Evolutionary conservation across 1,140 invertebrate species (phyloP), one percentile per base, ranked within the genome.

Genomic region (Holotrichia oblita): DNA sequence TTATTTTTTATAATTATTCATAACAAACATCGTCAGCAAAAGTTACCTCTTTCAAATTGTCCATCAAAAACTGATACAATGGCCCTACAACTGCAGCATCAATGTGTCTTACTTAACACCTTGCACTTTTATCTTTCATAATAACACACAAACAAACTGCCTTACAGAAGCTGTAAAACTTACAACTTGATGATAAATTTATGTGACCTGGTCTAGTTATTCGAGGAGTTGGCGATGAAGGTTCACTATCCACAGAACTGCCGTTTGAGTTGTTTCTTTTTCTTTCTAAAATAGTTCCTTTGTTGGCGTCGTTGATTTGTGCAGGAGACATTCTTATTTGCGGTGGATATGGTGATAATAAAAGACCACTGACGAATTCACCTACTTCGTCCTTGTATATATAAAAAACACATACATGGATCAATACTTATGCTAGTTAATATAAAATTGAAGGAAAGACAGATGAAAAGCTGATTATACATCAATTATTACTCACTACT

Each of bases 351-450:
- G 91, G 91, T 81, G 91, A 90, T 9, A 89, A 81, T 22, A 93
- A 81, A 22, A 92, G 89, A 20, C 87, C 89, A 14, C 89, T 90
- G 0, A 92, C 84, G 84, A 92, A 92, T 74, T 92, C 91, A 0
- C 88, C 90, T 40, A 93, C 87, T 83, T 93, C 91, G 81, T 92
- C 91, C 89, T 89, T 48, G 22, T 6, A 55, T n/a, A n/a, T n/a
- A n/a, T n/a, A n/a, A n/a, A n/a, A n/a, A n/a, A n/a, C n/a, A n/a
- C n/a, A n/a, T n/a, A n/a, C n/a, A n/a, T n/a, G n/a, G n/a, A n/a
- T n/a, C n/a, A n/a, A n/a, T n/a, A n/a, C n/a, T n/a, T n/a, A n/a
- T n/a, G n/a, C n/a, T n/a, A n/a, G n/a, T n/a, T n/a, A n/a, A n/a
- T n/a, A n/a, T n/a, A n/a, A n/a, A n/a, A n/a, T n/a, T n/a, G n/a